Base-by-base conservation (phyloP, 2,888 invertebrate species). In the Hirudinaria manillensis region DNA sequence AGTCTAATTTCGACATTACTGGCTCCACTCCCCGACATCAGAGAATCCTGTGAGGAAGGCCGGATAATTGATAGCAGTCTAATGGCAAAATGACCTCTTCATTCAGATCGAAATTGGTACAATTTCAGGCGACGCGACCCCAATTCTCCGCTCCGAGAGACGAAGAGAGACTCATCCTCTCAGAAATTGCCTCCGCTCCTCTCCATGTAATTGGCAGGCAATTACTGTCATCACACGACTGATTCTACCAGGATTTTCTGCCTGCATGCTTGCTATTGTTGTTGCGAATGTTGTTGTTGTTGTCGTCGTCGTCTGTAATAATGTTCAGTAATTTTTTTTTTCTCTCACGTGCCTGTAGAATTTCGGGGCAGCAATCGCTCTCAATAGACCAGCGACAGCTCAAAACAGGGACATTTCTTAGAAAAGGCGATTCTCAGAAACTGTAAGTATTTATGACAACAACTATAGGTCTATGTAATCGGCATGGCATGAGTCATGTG, bases 211-310 rank as follows among this genome's bases (percentile, higher is more conserved):
- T 61, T 61, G 61, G 29, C 61, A n/a, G 10, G 6, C 61, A 61
- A 61, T 61, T 61, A 61, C 61, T 27, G 61, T 29, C 61, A 61
- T 61, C 61, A 61, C 61, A 29, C 29, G 61, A 61, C 45, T 61
- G 24, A 61, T 29, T 27, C 61, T 61, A 61, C 61, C 61, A 61
- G 61, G 61, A 61, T 61, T 61, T 61, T 61, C 29, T 27, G 61
- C 6, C 61, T 27, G 24, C 29, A 6, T n/a, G n/a, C n/a, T n/a
- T n/a, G n/a, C n/a, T n/a, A n/a, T n/a, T n/a, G 19, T 29, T 61
- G 24, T 24, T 61, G 29, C 29, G n/a, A 61, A 27, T 10, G 29
- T 61, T 61, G 4, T 61, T 7, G 1, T 61, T 6, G 1, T 10
- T 61, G 24, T 61, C 3, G 2, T 6, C 3, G 61, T 16, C 27